Conservation (phyloP, 2,888 invertebrate species). For the Cantharis nigra region DNA sequence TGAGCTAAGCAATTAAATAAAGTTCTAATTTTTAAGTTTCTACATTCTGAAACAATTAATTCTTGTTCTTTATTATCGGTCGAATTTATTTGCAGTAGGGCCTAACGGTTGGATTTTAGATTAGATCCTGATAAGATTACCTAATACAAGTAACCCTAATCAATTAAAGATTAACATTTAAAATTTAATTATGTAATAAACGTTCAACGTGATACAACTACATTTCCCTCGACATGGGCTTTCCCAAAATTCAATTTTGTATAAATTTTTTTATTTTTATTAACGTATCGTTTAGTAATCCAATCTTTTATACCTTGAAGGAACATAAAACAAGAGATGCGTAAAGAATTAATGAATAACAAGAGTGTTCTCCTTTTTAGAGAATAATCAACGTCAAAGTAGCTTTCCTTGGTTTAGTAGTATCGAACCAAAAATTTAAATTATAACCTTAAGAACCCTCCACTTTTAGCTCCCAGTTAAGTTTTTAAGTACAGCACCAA, state of each 20-base stretch:
- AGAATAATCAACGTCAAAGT: not conserved
- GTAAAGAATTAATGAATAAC: not conserved
- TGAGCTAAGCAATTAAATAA: not conserved
- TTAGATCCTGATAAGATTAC: not conserved
- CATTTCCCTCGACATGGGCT: not conserved
- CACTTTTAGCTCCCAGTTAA: too few relatives aligned
- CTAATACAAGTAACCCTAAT: not conserved
- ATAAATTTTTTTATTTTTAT: not conserved
- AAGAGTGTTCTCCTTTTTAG: not conserved
- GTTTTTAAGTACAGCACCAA: too few relatives aligned
- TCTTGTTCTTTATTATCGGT: not conserved
- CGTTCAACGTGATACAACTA: not conserved
- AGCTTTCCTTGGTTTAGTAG: not conserved
- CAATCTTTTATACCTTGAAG: not conserved
- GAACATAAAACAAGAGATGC: not conserved
- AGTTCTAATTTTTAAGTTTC: not conserved
- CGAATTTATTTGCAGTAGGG: not conserved
- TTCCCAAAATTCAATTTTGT: not conserved
- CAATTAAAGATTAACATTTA: not conserved
- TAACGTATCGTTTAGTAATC: not conserved
- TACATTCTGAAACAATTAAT: not conserved
- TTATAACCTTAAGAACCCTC: not conserved
- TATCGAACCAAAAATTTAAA: not conserved
- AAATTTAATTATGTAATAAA: not conserved
- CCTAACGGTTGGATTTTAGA: not conserved